Percentiles rank a stretch among this genome's conserved stretches.
Evolutionary conservation across 2,888 invertebrate species (phyloP).

Genomic region (Macroteleia sp.): DNA sequence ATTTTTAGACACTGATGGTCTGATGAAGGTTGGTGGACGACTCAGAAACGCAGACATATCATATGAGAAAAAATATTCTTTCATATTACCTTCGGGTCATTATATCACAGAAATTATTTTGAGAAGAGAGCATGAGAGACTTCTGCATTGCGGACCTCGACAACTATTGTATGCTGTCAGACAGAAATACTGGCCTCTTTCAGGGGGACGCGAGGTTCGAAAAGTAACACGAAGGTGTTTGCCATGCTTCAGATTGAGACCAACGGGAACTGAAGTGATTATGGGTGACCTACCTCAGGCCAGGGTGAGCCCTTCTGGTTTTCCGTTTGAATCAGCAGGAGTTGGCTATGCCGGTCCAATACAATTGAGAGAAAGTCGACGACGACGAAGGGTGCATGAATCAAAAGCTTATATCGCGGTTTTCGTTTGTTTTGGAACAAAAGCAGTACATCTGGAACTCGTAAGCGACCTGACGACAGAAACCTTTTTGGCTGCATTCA

Average conservation of each 20-base stretch:
- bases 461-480: slow-evolving; percentile 56
- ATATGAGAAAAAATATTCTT: neutral
- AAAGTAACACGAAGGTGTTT: slow-evolving; percentile 69
- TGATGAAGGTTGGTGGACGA: neutral
- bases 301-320: neutral
- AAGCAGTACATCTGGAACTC: slow-evolving; percentile 72
- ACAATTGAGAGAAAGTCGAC: slow-evolving; percentile 62
- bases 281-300: slow-evolving; percentile 74
- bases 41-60: neutral
- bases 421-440: slow-evolving; percentile 27
- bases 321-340: slow-evolving; percentile 21
- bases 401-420: slow-evolving; percentile 69
- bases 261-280: slow-evolving; percentile 65
- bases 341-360: slow-evolving; percentile 63
- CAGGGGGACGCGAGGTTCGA: slow-evolving; percentile 65
- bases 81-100: neutral
- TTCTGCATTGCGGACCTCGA: neutral
- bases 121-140: neutral
- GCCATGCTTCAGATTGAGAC: slow-evolving; percentile 68
- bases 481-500: slow-evolving; percentile 49
- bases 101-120: neutral
- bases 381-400: slow-evolving; percentile 64
- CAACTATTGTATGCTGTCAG: slow-evolving; percentile 32
- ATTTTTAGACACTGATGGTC: neutral
- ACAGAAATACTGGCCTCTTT: slow-evolving; percentile 72